Evolutionary conservation across 2,888 invertebrate genomes (phyloP).

Genomic region (Gasteruption jaculator): DNA sequence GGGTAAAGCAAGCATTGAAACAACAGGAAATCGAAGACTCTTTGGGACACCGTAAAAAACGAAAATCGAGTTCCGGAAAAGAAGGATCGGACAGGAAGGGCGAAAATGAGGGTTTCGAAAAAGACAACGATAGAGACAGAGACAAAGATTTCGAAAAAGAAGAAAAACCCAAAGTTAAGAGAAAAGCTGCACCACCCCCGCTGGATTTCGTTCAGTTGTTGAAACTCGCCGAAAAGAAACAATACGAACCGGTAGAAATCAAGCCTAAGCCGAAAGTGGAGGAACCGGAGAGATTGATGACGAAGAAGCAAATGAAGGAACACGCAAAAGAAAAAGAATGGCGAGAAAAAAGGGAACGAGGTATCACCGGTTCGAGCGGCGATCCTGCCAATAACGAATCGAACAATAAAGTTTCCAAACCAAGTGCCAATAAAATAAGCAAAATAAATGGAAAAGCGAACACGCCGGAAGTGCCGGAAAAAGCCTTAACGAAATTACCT

Average conservation of each 20-base stretch:
- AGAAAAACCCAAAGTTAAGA: conserved; percentile 57
- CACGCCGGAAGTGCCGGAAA: conserved; percentile 19
- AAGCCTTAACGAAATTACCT: conserved; percentile 18
- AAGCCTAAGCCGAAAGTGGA: conserved; percentile 53
- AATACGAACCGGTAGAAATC: conserved; percentile 70
- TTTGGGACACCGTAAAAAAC: conserved; percentile 63
- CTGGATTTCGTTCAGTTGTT: conserved; percentile 76
- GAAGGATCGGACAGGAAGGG: conserved; percentile 48
- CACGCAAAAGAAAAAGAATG: conserved; percentile 68
- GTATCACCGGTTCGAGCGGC: conserved; percentile 7
- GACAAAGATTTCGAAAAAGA: conserved; percentile 38
- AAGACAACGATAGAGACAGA: conserved; percentile 43
- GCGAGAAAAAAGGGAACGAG: conserved; percentile 55
- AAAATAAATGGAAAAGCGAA: conserved; percentile 24
- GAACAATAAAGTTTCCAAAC: conserved; percentile 28
- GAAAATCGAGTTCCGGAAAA: conserved; percentile 48
- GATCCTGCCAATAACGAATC: conserved; percentile 12
- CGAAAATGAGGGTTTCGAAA: conserved; percentile 41
- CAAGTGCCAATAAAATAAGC: conserved; percentile 16
- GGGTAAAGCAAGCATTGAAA: conserved; percentile 72
- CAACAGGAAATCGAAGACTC: conserved; percentile 70
- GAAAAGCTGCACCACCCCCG: conserved; percentile 63
- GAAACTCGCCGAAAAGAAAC: conserved; percentile 79
- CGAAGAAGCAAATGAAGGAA: conserved; percentile 75
- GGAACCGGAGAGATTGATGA: conserved; percentile 68